Conservation (phyloP, 2,888 invertebrate species). For the Melanotus villosus region DNA sequence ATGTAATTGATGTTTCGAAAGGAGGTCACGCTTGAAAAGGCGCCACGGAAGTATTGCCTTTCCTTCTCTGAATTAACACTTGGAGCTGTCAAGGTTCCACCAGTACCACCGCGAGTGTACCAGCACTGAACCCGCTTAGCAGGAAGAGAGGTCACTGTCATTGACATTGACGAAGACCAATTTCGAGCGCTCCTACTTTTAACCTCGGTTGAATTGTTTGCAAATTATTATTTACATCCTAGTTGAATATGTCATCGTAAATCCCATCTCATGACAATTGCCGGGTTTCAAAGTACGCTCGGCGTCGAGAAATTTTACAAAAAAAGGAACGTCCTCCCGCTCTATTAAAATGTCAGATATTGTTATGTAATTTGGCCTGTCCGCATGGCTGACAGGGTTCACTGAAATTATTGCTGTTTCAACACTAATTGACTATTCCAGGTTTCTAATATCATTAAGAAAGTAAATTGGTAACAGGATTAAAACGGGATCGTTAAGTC, state of each 20-base stretch:
- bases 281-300: background rate
- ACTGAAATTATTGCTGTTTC: slow-evolving; percentile 7
- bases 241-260: slow-evolving; percentile 25
- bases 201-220: slow-evolving; percentile 36
- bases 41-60: slow-evolving; percentile 50
- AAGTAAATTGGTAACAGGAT: slow-evolving; percentile 29
- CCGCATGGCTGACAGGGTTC: slow-evolving; percentile 8
- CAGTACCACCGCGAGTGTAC: slow-evolving; percentile 31
- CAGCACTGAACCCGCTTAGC: slow-evolving; percentile 43
- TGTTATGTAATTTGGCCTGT: slow-evolving; percentile 19
- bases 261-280: slow-evolving; percentile 11
- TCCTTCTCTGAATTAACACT: slow-evolving; percentile 49
- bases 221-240: slow-evolving; percentile 39
- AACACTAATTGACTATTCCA: slow-evolving; percentile 9
- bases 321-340: slow-evolving; percentile 10
- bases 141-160: slow-evolving; percentile 57
- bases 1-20: slow-evolving; percentile 51
- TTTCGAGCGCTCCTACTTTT: slow-evolving; percentile 31
- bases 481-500: slow-evolving; percentile 30
- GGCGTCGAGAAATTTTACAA: background rate
- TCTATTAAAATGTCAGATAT: slow-evolving; percentile 21
- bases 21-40: slow-evolving; percentile 52
- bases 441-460: slow-evolving; percentile 22
- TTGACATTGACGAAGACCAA: slow-evolving; percentile 52
- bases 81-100: slow-evolving; percentile 45